Evolutionary conservation across 1,140 invertebrate genomes (phyloP).

Genomic region (Cotesia vestalis): DNA sequence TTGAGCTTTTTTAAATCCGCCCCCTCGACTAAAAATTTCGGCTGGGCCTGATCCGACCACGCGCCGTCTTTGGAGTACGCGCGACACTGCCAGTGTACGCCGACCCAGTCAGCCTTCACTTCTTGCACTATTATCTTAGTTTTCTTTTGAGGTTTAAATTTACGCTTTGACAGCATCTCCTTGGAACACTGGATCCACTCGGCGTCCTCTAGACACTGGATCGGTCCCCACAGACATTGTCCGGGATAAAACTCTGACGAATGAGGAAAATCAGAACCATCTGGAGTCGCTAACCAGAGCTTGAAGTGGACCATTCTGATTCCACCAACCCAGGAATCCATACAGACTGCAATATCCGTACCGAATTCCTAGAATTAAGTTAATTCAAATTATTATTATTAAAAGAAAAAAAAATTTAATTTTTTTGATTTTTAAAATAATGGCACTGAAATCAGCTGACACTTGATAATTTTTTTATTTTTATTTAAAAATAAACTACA

Average conservation of each 20-base stretch:
- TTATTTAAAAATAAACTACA: too few relatives aligned
- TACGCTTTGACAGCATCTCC: conserved; percentile 75
- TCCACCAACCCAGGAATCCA: conserved; percentile 88
- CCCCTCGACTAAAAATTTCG: conserved; percentile 76
- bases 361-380: conserved; percentile 70
- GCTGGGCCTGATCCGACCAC: conserved; percentile 70
- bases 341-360: conserved; percentile 82
- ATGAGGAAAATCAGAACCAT: conserved; percentile 73
- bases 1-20: conserved; percentile 81
- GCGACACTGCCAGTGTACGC: conserved; percentile 84
- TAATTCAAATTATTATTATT: too few relatives aligned
- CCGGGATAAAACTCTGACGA: conserved; percentile 79
- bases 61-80: conserved; percentile 74
- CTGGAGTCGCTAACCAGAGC: conserved; percentile 71
- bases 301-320: conserved; percentile 75
- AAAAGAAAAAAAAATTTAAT: too few relatives aligned
- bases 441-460: too few relatives aligned
- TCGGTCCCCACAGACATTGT: conserved; percentile 76
- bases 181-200: conserved; percentile 82
- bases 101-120: conserved; percentile 71
- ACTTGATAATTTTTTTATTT: too few relatives aligned
- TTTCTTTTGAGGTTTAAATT: conserved; percentile 69
- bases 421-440: too few relatives aligned
- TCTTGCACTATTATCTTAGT: conserved; percentile 71
- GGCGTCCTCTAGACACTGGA: conserved; percentile 76